These are phyloP conservation scores for Smittia aterrima DNA, from an alignment of 2,888 invertebrate genomes.

Conservation along the genomic window DNA sequence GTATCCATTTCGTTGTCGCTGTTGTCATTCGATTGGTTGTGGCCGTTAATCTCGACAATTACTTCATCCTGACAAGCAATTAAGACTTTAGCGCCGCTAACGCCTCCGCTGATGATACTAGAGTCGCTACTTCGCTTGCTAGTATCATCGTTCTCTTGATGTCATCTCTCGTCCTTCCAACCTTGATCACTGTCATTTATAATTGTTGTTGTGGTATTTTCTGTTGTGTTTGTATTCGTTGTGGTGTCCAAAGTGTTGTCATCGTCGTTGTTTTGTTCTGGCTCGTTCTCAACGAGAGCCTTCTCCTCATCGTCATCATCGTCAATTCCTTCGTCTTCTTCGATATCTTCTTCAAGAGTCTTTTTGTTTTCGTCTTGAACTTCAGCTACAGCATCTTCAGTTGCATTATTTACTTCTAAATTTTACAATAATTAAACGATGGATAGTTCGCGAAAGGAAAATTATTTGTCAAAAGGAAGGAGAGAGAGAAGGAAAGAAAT, in stretches of 20 bases:
- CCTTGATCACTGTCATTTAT: slow-evolving; percentile 11
- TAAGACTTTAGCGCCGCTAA: slow-evolving; percentile 11
- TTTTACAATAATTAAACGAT: not conserved
- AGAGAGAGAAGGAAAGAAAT: not conserved
- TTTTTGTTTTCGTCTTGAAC: slow-evolving; percentile 41
- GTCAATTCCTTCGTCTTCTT: slow-evolving; percentile 47
- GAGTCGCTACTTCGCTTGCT: slow-evolving; percentile 28
- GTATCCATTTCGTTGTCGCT: slow-evolving; percentile 49
- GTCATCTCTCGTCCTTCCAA: slow-evolving; percentile 46
- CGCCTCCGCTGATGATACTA: slow-evolving; percentile 40
- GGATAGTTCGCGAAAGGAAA: not conserved
- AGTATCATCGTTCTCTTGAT: slow-evolving; percentile 45
- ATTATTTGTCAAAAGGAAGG: slow-evolving; percentile 11
- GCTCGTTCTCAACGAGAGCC: slow-evolving; percentile 49
- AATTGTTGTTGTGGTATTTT: slow-evolving; percentile 27
- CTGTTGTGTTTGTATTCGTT: slow-evolving; percentile 17
- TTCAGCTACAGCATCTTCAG: slow-evolving; percentile 26
- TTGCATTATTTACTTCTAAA: slow-evolving; percentile 22
- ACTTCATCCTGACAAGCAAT: slow-evolving; percentile 22
- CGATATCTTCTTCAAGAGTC: slow-evolving; percentile 48
- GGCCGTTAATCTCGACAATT: slow-evolving; percentile 34
- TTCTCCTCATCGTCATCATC: slow-evolving; percentile 50
- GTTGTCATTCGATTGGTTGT: slow-evolving; percentile 10
- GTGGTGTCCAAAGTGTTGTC: slow-evolving; percentile 44
- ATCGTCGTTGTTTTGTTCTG: slow-evolving; percentile 51